phyloP scores from a whole-genome alignment of 1,140 invertebrate species.

The Zaprionus camerounensis region DNA sequence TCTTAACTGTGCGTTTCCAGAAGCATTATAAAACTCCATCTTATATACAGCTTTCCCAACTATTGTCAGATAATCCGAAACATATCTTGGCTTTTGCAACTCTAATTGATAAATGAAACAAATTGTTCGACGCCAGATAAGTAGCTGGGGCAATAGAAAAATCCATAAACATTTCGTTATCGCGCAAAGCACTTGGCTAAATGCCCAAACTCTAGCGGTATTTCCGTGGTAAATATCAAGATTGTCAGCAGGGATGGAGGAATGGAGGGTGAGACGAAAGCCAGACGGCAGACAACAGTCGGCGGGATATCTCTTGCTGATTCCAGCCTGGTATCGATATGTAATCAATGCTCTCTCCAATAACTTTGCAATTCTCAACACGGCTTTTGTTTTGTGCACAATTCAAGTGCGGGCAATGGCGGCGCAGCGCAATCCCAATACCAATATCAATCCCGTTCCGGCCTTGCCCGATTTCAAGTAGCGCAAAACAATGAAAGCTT shows the following conservation, averaged over 20 bases:
- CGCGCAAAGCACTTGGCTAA: slow-evolving; percentile 22
- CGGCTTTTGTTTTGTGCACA: slow-evolving; percentile 72
- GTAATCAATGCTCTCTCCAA: slow-evolving; percentile 79
- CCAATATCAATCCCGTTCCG: slow-evolving; percentile 6
- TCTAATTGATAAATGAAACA: slow-evolving; percentile 42
- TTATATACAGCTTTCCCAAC: neutral
- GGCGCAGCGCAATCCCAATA: slow-evolving; percentile 14
- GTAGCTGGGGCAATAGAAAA: slow-evolving; percentile 10
- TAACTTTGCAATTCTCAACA: slow-evolving; percentile 74
- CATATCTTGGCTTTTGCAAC: neutral
- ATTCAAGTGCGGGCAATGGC: slow-evolving; percentile 53
- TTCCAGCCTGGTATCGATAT: slow-evolving; percentile 56
- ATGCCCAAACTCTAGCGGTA: slow-evolving; percentile 25
- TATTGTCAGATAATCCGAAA: neutral
- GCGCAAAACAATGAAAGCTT: slow-evolving; percentile 51
- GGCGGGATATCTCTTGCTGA: slow-evolving; percentile 19
- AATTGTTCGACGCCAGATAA: slow-evolving; percentile 36
- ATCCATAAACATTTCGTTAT: slow-evolving; percentile 60
- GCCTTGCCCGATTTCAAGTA: slow-evolving; percentile 1
- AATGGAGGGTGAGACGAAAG: neutral
- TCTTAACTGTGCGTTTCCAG: too few relatives aligned
- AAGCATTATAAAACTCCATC: too few relatives aligned
- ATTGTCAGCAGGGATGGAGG: slow-evolving; percentile 29
- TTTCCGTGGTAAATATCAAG: slow-evolving; percentile 62
- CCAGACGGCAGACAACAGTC: slow-evolving; percentile 13